Conservation (phyloP, 2,888 invertebrate genomes). For the Sesia bembeciformis region DNA sequence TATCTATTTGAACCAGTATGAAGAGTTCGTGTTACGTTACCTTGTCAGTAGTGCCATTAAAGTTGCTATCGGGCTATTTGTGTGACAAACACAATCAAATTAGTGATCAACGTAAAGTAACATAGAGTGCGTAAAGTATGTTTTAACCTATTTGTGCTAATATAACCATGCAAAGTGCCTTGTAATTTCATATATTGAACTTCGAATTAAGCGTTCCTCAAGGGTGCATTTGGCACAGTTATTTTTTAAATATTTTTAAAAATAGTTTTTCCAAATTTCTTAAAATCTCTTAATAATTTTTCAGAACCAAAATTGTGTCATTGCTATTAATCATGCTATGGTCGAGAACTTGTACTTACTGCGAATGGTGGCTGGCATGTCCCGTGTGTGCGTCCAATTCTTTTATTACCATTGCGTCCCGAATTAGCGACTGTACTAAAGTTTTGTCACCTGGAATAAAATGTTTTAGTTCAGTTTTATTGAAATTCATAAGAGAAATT, state of each 20-base stretch:
- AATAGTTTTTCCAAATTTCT: background rate
- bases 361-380: constrained; percentile 81
- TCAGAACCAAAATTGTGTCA: background rate
- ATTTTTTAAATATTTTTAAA: background rate
- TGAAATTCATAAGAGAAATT: too few relatives aligned
- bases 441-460: constrained; percentile 87
- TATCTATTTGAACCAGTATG: constrained; percentile 36
- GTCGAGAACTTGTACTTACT: constrained; percentile 77
- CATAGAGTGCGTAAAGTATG: constrained; percentile 26
- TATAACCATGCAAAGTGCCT: constrained; percentile 8
- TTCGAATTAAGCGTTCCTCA: background rate
- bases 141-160: constrained; percentile 10
- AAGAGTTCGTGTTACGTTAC: constrained; percentile 77
- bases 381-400: constrained; percentile 82
- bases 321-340: constrained; percentile 37
- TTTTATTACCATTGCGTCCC: constrained; percentile 93
- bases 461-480: too few relatives aligned
- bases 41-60: constrained; percentile 96
- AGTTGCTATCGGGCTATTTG: constrained; percentile 94
- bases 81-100: constrained; percentile 79
- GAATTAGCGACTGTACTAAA: constrained; percentile 89
- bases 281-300: background rate
- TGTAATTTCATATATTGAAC: background rate
- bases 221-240: too few relatives aligned
- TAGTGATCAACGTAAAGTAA: constrained; percentile 52